Conservation (phyloP, 1,140 invertebrate species). For the Eumaeus atala region DNA sequence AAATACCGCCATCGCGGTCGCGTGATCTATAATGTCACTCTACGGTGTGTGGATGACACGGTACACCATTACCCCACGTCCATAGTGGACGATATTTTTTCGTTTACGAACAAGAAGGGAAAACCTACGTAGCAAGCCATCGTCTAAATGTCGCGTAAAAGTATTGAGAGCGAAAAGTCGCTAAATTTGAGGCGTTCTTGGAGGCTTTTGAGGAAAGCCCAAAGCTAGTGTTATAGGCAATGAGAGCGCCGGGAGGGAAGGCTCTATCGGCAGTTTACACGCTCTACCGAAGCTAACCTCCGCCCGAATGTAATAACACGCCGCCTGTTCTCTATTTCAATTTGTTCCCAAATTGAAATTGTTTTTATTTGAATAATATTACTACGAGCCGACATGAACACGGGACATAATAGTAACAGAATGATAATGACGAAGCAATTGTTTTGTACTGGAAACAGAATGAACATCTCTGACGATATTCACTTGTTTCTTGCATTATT, state of each 20-base stretch:
- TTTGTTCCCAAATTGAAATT: constrained; percentile 72
- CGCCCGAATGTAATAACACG: constrained; percentile 68
- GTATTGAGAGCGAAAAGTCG: constrained; percentile 67
- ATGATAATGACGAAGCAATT: constrained; percentile 2
- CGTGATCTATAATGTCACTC: constrained; percentile 29
- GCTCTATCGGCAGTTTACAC: constrained; percentile 70
- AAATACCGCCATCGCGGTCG: constrained; percentile 44
- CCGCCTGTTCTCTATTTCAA: constrained; percentile 68
- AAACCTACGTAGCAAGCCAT: constrained; percentile 1
- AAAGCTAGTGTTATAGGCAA: constrained; percentile 66
- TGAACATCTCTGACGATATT: constrained; percentile 3
- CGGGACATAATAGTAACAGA: constrained; percentile 11
- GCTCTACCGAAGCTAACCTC: constrained; percentile 67
- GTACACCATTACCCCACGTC: constrained; percentile 30
- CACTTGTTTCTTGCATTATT: background rate
- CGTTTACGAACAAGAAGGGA: constrained; percentile 22
- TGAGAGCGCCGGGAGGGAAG: constrained; percentile 60
- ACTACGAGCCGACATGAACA: constrained; percentile 27
- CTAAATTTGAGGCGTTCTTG: constrained; percentile 67
- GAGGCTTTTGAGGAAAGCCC: constrained; percentile 68
- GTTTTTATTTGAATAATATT: constrained; percentile 74
- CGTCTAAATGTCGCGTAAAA: constrained; percentile 62
- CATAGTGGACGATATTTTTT: constrained; percentile 39
- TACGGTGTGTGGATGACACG: constrained; percentile 27
- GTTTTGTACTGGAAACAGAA: background rate